These are phyloP conservation scores for Valencia hispanica DNA, from an alignment of 2,797 vertebrate genomes.

Conservation along the genomic window DNA sequence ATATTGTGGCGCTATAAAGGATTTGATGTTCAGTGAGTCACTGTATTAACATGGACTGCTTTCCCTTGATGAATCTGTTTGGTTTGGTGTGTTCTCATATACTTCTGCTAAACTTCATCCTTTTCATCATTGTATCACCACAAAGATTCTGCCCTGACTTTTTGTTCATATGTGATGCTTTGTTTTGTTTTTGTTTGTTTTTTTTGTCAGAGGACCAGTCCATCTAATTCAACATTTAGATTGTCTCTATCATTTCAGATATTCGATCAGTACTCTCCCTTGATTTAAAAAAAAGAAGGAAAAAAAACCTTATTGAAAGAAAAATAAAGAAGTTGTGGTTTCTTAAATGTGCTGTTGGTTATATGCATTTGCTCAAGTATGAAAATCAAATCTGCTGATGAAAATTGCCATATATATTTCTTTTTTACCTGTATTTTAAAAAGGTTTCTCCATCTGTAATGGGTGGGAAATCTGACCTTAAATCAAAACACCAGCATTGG, in stretches of 20 bases:
- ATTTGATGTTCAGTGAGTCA: constrained; percentile 61
- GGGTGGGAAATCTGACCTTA: not conserved
- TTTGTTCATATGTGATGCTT: constrained; percentile 79
- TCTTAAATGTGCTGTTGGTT: constrained; percentile 73
- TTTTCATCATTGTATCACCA: constrained; percentile 70
- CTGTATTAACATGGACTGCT: constrained; percentile 67
- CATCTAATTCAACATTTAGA: constrained; percentile 73
- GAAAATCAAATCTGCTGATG: constrained; percentile 34
- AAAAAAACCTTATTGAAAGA: constrained; percentile 91
- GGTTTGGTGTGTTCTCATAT: constrained; percentile 65
- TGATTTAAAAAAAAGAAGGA: constrained; percentile 81
- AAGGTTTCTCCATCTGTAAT: not conserved
- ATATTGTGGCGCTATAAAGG: constrained; percentile 77
- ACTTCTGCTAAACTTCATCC: constrained; percentile 62
- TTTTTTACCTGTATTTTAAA: not conserved
- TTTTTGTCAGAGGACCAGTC: constrained; percentile 75
- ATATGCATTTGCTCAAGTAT: constrained; percentile 57
- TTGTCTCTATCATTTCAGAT: constrained; percentile 94
- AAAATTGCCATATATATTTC: not conserved
- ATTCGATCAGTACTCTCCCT: constrained; percentile 92
- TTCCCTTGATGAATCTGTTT: constrained; percentile 62
- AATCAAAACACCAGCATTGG: not conserved
- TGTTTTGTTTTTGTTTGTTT: constrained; percentile 70
- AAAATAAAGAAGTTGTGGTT: constrained; percentile 85
- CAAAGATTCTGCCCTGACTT: constrained; percentile 78